Percentiles rank a stretch among this genome's conserved stretches.
Conservation (phyloP, 2,888 invertebrate genomes). For the Dasysyrphus albostriatus region DNA sequence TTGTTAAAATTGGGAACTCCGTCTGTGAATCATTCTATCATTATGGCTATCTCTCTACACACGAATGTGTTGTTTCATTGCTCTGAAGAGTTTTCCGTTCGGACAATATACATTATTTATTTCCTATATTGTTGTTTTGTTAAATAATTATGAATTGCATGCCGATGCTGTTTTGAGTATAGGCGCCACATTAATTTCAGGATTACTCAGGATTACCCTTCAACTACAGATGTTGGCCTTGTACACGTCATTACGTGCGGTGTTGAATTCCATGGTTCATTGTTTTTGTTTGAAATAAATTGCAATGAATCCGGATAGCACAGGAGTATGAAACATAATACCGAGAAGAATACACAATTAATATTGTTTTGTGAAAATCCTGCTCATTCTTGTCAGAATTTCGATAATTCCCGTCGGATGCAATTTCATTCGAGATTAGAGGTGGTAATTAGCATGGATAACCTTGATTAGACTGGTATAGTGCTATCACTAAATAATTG, state of each 20-base stretch:
- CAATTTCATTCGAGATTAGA: background rate
- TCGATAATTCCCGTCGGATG: background rate
- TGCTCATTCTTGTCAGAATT: conserved; percentile 34
- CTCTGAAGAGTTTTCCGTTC: conserved; percentile 11
- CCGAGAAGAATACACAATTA: background rate
- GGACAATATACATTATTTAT: conserved; percentile 46
- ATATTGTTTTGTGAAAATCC: conserved; percentile 26
- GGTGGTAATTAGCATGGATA: background rate
- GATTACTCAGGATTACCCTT: background rate
- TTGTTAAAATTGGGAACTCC: conserved; percentile 1
- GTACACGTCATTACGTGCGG: conserved; percentile 44
- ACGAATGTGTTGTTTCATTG: conserved; percentile 13
- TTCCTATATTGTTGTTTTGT: conserved; percentile 26
- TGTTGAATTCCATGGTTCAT: conserved; percentile 30
- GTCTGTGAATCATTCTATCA: background rate
- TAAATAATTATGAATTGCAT: conserved; percentile 64
- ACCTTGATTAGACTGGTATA: background rate
- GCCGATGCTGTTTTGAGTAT: conserved; percentile 42
- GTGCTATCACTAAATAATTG: too few relatives aligned
- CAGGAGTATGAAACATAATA: background rate
- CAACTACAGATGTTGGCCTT: conserved; percentile 41
- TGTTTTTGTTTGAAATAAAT: conserved; percentile 39
- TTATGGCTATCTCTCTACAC: background rate
- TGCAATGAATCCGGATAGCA: background rate
- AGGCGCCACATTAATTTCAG: conserved; percentile 13